phyloP scores from a whole-genome alignment of 2,797 vertebrate species.

The Ambastaia sidthimunki region DNA sequence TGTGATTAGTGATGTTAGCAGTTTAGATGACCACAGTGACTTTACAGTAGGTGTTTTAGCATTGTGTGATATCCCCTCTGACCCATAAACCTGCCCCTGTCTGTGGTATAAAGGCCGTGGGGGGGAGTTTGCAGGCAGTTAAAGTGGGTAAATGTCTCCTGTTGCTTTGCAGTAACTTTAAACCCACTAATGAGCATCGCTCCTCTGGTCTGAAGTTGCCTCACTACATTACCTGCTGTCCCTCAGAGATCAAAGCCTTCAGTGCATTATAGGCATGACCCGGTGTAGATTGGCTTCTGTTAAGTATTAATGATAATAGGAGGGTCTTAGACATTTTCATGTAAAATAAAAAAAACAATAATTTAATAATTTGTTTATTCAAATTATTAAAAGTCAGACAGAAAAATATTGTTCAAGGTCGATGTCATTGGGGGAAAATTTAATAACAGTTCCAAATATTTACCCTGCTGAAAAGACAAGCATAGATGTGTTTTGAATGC shows the following conservation, averaged over 20 bases:
- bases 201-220: constrained; percentile 41
- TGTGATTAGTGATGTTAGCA: neutral
- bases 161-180: constrained; percentile 53
- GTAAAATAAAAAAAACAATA: constrained; percentile 41
- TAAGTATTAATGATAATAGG: neutral
- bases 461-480: no score
- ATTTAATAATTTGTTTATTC: no score
- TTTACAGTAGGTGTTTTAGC: constrained; percentile 13
- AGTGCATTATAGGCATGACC: constrained; percentile 27
- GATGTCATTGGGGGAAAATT: neutral
- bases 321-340: constrained; percentile 31
- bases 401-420: neutral
- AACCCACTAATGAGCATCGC: constrained; percentile 63
- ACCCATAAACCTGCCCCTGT: constrained; percentile 44
- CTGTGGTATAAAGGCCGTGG: constrained; percentile 24
- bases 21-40: constrained; percentile 15
- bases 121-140: constrained; percentile 40
- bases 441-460: neutral
- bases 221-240: constrained; percentile 49
- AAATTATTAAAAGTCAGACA: neutral
- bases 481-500: no score
- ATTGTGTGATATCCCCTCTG: constrained; percentile 23
- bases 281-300: neutral
- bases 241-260: constrained; percentile 57
- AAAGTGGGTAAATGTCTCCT: constrained; percentile 51